Conservation (phyloP, 1,140 invertebrate species). For the Eriosoma lanigerum region DNA sequence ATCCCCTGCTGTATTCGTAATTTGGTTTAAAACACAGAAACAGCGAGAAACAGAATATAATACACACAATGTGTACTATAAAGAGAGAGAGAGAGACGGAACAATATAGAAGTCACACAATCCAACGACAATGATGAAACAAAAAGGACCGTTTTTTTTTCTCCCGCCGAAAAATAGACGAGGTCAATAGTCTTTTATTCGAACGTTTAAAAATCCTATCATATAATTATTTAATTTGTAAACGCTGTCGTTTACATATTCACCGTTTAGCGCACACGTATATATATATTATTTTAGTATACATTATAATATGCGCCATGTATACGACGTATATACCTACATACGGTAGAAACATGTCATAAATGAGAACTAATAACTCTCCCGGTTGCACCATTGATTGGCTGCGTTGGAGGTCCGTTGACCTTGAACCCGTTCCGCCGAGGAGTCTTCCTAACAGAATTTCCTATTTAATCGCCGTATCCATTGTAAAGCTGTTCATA, state of each 20-base stretch:
- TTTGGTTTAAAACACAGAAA: constrained; percentile 7
- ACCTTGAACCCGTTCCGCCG: constrained; percentile 50
- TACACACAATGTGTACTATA: too few relatives aligned
- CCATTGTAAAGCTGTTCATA: constrained; percentile 24
- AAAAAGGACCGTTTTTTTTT: constrained; percentile 41
- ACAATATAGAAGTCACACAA: constrained; percentile 32
- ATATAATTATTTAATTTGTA: constrained; percentile 33
- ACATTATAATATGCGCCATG: too few relatives aligned
- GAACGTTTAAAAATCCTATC: constrained; percentile 26
- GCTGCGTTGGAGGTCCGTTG: constrained; percentile 51
- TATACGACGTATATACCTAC: not conserved
- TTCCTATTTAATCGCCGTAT: constrained; percentile 45
- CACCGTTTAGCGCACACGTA: not conserved
- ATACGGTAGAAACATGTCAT: constrained; percentile 40
- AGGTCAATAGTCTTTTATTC: constrained; percentile 36
- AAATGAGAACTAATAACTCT: constrained; percentile 49
- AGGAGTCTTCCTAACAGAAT: constrained; percentile 49
- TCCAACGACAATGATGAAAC: constrained; percentile 38
- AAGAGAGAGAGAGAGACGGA: not conserved
- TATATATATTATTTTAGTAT: not conserved
- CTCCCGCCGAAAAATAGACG: not conserved
- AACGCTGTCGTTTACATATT: not conserved
- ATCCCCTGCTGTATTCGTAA: not conserved
- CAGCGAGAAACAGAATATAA: not conserved
- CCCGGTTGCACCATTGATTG: constrained; percentile 43